A percentile compares a stretch with the other conserved stretches of the same genome.
Conservation (phyloP, 2,888 invertebrate species). For the Junonia oenone region DNA sequence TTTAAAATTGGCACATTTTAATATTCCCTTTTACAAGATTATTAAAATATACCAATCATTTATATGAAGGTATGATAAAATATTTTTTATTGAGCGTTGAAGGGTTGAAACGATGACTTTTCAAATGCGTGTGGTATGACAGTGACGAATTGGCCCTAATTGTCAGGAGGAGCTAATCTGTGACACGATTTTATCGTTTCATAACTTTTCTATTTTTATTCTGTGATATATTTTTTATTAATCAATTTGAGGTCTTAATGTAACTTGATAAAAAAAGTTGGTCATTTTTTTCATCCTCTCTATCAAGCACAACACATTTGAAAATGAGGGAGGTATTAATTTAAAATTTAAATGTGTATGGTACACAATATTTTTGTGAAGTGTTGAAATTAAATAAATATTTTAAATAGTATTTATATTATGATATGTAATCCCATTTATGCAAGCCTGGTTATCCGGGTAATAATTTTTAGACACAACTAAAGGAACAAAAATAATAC, state of each 20-base stretch:
- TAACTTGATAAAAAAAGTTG: not conserved
- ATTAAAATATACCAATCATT: too few relatives aligned
- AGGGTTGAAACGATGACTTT: conserved; percentile 1
- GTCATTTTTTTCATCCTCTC: not conserved
- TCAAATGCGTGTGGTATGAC: not conserved
- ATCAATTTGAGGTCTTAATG: not conserved
- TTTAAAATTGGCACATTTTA: too few relatives aligned
- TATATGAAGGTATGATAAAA: not conserved
- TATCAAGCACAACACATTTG: not conserved
- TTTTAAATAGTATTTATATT: too few relatives aligned
- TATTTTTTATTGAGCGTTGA: not conserved
- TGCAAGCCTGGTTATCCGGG: too few relatives aligned
- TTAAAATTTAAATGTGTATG: too few relatives aligned
- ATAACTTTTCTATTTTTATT: not conserved
- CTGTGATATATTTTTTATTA: not conserved
- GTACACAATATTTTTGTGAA: too few relatives aligned
- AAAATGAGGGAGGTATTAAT: too few relatives aligned
- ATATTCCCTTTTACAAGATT: too few relatives aligned
- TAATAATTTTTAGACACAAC: too few relatives aligned
- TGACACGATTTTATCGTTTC: conserved; percentile 1
- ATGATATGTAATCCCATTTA: too few relatives aligned
- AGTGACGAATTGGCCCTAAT: not conserved
- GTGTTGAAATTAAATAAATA: too few relatives aligned
- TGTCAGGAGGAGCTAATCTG: not conserved
- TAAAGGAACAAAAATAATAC: too few relatives aligned